Evolutionary conservation across 2,797 vertebrate genomes (phyloP).

Genomic region (Esox masquinongy): DNA sequence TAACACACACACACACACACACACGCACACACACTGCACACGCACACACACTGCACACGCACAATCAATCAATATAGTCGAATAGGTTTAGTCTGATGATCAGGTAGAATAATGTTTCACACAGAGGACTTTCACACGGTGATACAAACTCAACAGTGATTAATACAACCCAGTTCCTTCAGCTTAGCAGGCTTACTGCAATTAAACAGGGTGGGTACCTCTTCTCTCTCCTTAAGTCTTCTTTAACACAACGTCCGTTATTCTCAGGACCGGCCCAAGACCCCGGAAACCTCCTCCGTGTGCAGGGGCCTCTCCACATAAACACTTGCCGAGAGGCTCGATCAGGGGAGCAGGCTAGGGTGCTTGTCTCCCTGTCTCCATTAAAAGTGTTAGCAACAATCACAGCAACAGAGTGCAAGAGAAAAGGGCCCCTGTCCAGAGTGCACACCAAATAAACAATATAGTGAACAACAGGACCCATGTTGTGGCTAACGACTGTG

Average conservation of each 20-base stretch:
- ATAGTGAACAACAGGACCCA: conserved; percentile 30
- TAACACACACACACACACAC: conserved; percentile 15
- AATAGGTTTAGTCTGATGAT: background rate
- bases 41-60: background rate
- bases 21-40: background rate
- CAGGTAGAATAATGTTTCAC: background rate
- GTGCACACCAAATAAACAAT: conserved; percentile 48
- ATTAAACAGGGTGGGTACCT: background rate
- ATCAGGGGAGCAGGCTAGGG: background rate
- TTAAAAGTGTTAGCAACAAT: background rate
- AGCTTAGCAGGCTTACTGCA: background rate
- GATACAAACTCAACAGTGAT: too few species aligned
- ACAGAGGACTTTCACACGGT: too few species aligned
- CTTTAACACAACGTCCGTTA: background rate
- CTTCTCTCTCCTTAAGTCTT: background rate
- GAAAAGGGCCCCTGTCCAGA: conserved; percentile 18
- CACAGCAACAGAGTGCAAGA: background rate
- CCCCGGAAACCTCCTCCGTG: conserved; percentile 31
- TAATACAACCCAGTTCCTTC: background rate
- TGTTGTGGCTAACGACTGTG: conserved; percentile 26
- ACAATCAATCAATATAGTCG: background rate
- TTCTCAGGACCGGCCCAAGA: conserved; percentile 19
- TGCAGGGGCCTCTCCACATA: conserved; percentile 35
- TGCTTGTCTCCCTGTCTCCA: background rate
- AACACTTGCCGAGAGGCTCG: conserved; percentile 18